phyloP scores from a whole-genome alignment of 2,113 vertebrate genomes.

The Lathamus discolor region DNA sequence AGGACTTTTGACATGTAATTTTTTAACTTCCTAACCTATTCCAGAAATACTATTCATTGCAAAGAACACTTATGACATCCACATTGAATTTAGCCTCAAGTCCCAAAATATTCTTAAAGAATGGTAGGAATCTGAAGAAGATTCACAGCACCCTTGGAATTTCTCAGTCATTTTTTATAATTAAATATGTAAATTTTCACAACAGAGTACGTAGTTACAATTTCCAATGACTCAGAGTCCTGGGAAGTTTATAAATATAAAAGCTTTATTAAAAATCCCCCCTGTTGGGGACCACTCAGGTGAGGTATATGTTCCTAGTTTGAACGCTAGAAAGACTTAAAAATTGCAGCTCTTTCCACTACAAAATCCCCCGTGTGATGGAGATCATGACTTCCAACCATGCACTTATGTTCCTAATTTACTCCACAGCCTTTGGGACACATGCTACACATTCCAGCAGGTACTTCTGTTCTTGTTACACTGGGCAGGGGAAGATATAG shows the following conservation, averaged over 20 bases:
- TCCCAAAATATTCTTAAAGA: neutral
- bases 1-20: neutral
- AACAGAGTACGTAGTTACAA: neutral
- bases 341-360: neutral
- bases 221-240: neutral
- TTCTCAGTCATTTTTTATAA: neutral
- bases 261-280: neutral
- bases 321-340: neutral
- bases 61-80: neutral
- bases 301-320: neutral
- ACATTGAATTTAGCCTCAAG: neutral
- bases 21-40: neutral
- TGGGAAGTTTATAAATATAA: neutral
- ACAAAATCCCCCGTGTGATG: accelerated
- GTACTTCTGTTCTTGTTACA: neutral
- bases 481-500: neutral
- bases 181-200: neutral
- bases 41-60: neutral
- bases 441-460: neutral
- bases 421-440: neutral
- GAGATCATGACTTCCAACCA: neutral
- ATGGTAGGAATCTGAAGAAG: neutral
- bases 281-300: neutral
- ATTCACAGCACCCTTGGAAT: neutral
- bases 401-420: neutral